Evolutionary conservation across 1,140 invertebrate species (phyloP).

Genomic region (Zaprionus ghesquierei): DNA sequence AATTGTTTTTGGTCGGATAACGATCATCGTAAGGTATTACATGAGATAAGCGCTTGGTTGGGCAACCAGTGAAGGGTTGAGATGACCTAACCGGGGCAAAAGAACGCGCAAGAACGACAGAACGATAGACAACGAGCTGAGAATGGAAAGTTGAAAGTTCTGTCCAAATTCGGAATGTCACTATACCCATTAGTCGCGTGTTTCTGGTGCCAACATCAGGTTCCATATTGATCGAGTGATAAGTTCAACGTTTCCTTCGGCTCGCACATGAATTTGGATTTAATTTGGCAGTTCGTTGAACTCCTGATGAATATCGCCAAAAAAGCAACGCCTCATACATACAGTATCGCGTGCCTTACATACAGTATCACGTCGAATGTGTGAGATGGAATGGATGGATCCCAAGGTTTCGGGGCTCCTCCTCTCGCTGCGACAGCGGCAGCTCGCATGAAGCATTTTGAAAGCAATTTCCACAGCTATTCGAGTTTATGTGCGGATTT

Average conservation of each 20-base stretch:
- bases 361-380: constrained; percentile 14
- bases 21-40: constrained; percentile 16
- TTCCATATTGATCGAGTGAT: constrained; percentile 23
- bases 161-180: background rate
- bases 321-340: background rate
- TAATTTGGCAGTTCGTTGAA: constrained; percentile 40
- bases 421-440: background rate
- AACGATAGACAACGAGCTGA: background rate
- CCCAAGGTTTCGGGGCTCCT: background rate
- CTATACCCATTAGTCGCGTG: background rate
- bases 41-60: constrained; percentile 41
- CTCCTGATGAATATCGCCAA: background rate
- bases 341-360: constrained; percentile 41
- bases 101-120: constrained; percentile 1
- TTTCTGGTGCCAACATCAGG: constrained; percentile 1
- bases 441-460: constrained; percentile 35
- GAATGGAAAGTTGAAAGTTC: constrained; percentile 8
- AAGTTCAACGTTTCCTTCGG: constrained; percentile 6
- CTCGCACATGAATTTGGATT: constrained; percentile 37
- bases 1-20: constrained; percentile 51
- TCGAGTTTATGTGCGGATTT: constrained; percentile 32
- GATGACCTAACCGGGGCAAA: constrained; percentile 26
- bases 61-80: constrained; percentile 12
- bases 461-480: constrained; percentile 44
- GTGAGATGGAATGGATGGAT: background rate